These are phyloP conservation scores for Cardiocondyla obscurior DNA, from an alignment of 1,140 invertebrate species.

Conservation along the genomic window DNA sequence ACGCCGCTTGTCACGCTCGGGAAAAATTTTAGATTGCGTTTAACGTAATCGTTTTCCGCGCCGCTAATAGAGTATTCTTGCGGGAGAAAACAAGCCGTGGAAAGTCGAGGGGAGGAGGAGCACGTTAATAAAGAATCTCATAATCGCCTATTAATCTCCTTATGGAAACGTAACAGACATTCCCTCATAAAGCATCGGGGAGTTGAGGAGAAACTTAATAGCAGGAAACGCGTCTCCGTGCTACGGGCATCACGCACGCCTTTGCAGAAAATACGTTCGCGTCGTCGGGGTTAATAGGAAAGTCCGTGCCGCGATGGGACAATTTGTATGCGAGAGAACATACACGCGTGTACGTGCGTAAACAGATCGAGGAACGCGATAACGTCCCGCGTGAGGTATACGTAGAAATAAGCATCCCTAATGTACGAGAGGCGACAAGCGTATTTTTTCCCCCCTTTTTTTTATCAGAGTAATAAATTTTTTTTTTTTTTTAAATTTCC, in stretches of 20 bases:
- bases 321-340: conserved; percentile 19
- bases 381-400: background rate
- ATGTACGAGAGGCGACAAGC: background rate
- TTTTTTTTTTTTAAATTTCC: too few relatives aligned
- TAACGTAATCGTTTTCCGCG: background rate
- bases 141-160: background rate
- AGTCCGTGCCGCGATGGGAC: background rate
- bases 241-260: background rate
- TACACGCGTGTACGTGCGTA: too few relatives aligned
- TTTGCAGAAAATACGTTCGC: conserved; percentile 11
- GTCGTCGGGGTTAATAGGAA: conserved; percentile 12
- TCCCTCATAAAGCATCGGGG: background rate
- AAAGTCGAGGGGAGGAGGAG: background rate
- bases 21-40: background rate
- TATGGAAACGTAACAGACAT: background rate
- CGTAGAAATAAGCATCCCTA: background rate
- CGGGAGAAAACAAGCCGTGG: background rate
- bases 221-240: background rate
- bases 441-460: background rate
- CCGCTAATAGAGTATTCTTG: background rate
- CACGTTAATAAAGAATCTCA: background rate
- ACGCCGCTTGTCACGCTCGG: background rate
- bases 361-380: background rate
- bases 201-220: conserved; percentile 12
- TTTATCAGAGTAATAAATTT: background rate